Base-by-base conservation (phyloP, 2,797 vertebrate species). In the Enteromius thamalakanensis region DNA sequence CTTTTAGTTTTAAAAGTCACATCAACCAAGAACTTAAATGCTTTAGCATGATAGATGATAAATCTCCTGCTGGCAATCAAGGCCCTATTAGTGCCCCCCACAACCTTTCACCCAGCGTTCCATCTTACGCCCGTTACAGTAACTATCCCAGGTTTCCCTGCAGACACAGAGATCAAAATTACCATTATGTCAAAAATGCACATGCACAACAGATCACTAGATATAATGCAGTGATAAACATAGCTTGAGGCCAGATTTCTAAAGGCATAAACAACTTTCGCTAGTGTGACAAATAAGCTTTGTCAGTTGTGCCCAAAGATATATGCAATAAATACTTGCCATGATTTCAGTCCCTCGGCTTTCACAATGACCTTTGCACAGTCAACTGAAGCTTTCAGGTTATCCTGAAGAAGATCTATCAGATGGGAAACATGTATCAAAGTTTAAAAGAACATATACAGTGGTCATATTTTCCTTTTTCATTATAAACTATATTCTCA, bases 141-240 rank as follows among this genome's bases (percentile, higher is more conserved):
- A 84, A 17, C 40, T 82, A 0, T 86, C 67, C 89, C 89, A 90
- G 68, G 85, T 87, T 0, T 87, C 86, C 89, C 89, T 90, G 87
- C 40, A 81, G 47, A 76, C 3, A 60, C 37, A 84, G 47, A 67
- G 26, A 75, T 12, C 62, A 72, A 64, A 32, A 64, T 60, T 40
- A 85, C 15, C n/a, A 51, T 74, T 40, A 9, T 37, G 17, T 77
- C 6, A 76, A 79, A 76, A 74, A 32, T 4, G 0, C 37, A 81
- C 11, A 29, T 15, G 10, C 68, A 75, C 0, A 4, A n/a, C 29
- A 55, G 14, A 37, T 51, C 21, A 65, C 53, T 26, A 49, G 4
- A 76, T 60, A 26, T 32, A n/a, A 26, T 67, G 19, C 29, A 64
- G 10, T 37, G 37, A 23, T 32, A 71, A 45, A 29, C 21, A 71